Conservation (phyloP, 2,888 invertebrate species). For the Diplazon laetatorius region DNA sequence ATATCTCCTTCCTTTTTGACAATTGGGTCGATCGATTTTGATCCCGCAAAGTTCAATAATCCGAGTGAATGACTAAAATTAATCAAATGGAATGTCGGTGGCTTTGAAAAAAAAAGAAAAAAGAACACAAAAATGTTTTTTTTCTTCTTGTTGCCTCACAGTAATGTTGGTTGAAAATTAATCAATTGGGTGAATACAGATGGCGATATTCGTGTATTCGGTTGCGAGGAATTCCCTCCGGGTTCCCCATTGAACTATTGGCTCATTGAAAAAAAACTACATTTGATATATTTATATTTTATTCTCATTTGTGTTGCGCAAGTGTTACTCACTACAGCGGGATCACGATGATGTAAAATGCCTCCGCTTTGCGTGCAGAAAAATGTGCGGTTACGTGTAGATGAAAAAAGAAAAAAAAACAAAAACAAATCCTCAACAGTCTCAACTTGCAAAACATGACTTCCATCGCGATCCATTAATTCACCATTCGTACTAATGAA, state of each 20-base stretch:
- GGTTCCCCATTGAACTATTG: background rate
- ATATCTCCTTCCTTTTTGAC: too few species aligned
- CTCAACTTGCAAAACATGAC: background rate
- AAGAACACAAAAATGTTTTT: too few species aligned
- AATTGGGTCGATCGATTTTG: too few species aligned
- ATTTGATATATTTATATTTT: background rate
- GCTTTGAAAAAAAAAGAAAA: too few species aligned
- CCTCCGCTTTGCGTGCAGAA: background rate
- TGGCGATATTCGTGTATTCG: background rate
- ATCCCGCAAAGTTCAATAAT: too few species aligned
- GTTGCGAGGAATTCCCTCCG: too few species aligned
- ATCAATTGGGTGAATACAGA: too few species aligned
- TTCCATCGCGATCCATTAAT: background rate
- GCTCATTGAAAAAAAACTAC: background rate
- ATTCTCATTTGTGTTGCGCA: background rate
- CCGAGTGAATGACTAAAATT: too few species aligned
- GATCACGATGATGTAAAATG: background rate
- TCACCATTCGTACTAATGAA: background rate
- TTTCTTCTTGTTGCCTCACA: too few species aligned
- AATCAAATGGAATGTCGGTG: too few species aligned
- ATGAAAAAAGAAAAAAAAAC: background rate
- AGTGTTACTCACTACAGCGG: background rate
- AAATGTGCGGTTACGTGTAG: background rate
- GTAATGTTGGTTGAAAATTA: too few species aligned
- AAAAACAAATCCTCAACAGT: background rate